Evolutionary conservation across 2,797 vertebrate species (phyloP).

Genomic region (Hemibagrus guttatus): DNA sequence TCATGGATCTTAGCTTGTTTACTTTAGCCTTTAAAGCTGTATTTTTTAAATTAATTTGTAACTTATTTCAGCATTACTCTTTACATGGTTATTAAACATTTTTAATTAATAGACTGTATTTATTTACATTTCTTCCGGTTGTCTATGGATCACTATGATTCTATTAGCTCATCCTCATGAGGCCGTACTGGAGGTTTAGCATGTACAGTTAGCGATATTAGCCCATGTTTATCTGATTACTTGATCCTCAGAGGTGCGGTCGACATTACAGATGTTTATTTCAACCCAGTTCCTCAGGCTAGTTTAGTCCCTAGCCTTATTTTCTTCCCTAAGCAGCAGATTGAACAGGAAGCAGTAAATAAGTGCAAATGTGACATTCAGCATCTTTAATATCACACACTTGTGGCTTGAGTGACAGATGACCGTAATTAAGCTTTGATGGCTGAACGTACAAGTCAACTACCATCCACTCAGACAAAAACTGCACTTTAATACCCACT

Average conservation of each 20-base stretch:
- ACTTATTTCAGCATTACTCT: neutral
- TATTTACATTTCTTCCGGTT: neutral
- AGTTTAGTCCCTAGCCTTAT: neutral
- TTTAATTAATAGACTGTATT: neutral
- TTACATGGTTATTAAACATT: neutral
- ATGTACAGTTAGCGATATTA: neutral
- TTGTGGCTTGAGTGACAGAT: constrained; percentile 31
- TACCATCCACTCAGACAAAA: constrained; percentile 9
- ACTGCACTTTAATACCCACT: constrained; percentile 22
- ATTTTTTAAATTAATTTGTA: neutral
- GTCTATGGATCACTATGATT: neutral
- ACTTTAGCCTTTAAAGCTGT: neutral
- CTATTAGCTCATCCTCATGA: neutral
- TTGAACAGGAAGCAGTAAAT: neutral
- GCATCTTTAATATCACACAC: constrained; percentile 6
- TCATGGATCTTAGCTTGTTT: neutral
- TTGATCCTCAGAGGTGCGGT: neutral
- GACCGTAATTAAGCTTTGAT: neutral
- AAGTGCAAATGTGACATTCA: constrained; percentile 10
- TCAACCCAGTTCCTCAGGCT: too few relatives aligned
- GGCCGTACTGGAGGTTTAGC: neutral
- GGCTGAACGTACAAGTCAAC: constrained; percentile 16
- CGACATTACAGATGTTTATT: neutral
- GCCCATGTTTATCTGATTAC: neutral
- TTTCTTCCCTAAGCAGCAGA: neutral